Conservation (phyloP, 2,797 vertebrate genomes). For the Apogon hyalosoma region DNA sequence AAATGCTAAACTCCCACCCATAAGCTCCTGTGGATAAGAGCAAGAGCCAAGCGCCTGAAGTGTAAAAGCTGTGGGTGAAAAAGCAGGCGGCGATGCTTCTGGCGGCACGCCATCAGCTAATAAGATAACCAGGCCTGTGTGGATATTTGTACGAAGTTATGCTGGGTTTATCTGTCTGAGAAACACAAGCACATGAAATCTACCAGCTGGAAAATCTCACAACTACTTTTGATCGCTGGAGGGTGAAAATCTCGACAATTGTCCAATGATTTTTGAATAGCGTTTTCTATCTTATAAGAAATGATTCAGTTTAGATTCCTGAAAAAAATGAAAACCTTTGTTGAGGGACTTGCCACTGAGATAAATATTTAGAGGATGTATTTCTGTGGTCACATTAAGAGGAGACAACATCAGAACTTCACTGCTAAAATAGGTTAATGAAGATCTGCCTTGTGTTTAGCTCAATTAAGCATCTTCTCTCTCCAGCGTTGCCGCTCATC, state of each 20-base stretch:
- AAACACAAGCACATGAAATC: slow-evolving; percentile 55
- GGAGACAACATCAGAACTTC: too few species aligned
- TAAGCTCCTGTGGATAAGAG: neutral
- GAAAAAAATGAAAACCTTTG: neutral
- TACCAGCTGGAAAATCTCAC: slow-evolving; percentile 48
- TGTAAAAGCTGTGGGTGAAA: slow-evolving; percentile 15
- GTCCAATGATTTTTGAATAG: slow-evolving; percentile 31
- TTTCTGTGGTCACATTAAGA: too few species aligned
- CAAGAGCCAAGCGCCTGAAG: slow-evolving; percentile 14
- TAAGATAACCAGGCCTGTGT: slow-evolving; percentile 56
- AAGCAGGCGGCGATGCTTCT: slow-evolving; percentile 24
- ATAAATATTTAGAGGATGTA: too few species aligned
- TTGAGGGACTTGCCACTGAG: neutral
- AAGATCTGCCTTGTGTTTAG: too few species aligned
- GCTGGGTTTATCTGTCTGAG: slow-evolving; percentile 32
- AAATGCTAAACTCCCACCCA: slow-evolving; percentile 8
- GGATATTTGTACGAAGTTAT: slow-evolving; percentile 51
- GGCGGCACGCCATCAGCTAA: slow-evolving; percentile 37
- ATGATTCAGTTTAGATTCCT: slow-evolving; percentile 1
- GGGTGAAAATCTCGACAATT: slow-evolving; percentile 45
- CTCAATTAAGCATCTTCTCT: too few species aligned
- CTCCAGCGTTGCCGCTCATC: too few species aligned
- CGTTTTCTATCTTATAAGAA: slow-evolving; percentile 18
- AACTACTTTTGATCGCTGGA: slow-evolving; percentile 39
- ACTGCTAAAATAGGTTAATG: too few species aligned